Conservation (phyloP, 2,797 vertebrate genomes). For the Ceryle rudis region DNA sequence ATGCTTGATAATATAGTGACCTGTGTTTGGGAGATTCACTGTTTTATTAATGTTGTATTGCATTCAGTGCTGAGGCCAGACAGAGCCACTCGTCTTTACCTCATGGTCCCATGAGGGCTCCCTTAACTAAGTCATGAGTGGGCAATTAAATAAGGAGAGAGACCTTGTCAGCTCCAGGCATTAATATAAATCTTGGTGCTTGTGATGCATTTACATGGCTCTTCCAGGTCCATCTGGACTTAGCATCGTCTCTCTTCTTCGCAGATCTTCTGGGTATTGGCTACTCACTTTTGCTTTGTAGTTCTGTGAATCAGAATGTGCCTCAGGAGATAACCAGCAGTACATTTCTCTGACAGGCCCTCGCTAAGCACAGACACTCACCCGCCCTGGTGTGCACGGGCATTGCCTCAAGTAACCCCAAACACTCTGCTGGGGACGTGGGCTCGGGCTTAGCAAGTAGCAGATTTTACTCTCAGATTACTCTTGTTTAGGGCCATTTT, state of each 20-base stretch:
- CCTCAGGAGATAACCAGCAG: neutral
- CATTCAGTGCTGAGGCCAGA: constrained; percentile 9
- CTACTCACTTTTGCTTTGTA: neutral
- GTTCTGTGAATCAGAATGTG: neutral
- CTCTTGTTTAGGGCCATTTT: neutral
- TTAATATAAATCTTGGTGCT: constrained; percentile 51
- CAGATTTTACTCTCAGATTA: neutral
- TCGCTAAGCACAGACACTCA: neutral
- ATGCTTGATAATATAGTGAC: constrained; percentile 46
- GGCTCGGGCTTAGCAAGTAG: neutral
- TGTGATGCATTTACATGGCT: constrained; percentile 19
- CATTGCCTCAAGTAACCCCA: neutral
- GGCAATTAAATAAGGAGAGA: constrained; percentile 53
- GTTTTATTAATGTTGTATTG: constrained; percentile 34
- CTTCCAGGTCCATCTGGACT: neutral
- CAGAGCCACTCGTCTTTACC: constrained; percentile 39
- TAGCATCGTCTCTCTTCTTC: neutral
- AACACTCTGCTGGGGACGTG: neutral
- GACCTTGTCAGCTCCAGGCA: constrained; percentile 51
- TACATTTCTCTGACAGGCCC: neutral
- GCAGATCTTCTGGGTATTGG: neutral
- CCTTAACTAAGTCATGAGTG: constrained; percentile 33
- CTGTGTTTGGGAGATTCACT: constrained; percentile 27
- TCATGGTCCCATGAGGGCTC: constrained; percentile 1
- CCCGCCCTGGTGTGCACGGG: neutral